These are phyloP conservation scores for Eubucco bourcierii DNA, from an alignment of 2,113 vertebrate genomes.

Conservation along the genomic window DNA sequence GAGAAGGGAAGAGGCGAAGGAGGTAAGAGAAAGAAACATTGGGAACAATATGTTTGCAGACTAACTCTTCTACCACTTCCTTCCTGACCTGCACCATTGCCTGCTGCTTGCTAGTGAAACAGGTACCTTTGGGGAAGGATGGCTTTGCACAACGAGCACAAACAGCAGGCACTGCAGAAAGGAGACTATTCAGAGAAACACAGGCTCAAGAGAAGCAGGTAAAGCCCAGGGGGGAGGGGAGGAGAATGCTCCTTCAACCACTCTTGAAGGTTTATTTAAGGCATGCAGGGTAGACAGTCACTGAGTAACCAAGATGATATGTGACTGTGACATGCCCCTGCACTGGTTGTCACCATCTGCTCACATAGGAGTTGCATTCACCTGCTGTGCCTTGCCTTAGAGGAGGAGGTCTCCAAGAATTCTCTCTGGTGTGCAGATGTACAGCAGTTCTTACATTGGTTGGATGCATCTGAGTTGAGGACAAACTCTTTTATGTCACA, in stretches of 20 bases:
- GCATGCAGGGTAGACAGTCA: rapidly evolving
- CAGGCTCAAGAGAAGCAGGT: neutral
- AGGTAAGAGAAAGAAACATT: neutral
- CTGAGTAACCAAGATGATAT: neutral
- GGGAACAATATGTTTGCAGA: neutral
- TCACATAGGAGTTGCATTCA: neutral
- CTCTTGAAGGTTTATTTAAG: neutral
- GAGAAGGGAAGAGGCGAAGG: neutral
- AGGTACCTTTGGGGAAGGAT: neutral
- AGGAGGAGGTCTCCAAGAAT: neutral
- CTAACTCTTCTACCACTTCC: neutral
- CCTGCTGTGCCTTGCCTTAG: neutral
- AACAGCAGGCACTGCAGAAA: neutral
- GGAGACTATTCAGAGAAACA: neutral
- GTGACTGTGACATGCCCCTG: rapidly evolving
- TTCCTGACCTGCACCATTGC: neutral
- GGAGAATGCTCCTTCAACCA: neutral
- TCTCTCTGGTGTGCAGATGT: neutral
- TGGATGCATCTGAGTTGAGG: rapidly evolving
- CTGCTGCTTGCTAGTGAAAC: neutral
- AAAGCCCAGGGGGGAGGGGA: neutral
- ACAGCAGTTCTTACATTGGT: neutral
- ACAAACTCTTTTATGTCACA: neutral
- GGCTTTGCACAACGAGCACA: rapidly evolving
- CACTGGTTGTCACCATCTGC: neutral